These are phyloP conservation scores for Phaedon cochleariae DNA, from an alignment of 2,888 invertebrate species.

Conservation along the genomic window DNA sequence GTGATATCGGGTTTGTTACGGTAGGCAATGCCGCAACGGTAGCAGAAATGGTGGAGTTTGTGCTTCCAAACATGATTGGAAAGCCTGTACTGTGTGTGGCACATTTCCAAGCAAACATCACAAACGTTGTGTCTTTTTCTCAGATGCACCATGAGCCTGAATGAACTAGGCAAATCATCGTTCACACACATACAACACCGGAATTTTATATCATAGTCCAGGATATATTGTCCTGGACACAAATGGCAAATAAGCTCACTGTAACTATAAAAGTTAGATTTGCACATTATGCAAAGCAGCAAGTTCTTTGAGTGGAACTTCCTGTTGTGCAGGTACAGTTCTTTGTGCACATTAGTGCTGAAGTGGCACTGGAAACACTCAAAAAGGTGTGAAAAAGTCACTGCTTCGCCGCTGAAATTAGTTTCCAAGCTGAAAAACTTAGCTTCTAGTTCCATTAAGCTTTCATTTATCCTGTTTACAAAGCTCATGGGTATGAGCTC, in stretches of 20 bases:
- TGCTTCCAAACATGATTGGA: conserved; percentile 93
- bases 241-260: conserved; percentile 88
- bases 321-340: conserved; percentile 85
- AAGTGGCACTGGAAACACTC: conserved; percentile 89
- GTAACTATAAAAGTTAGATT: conserved; percentile 85
- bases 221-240: conserved; percentile 79
- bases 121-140: conserved; percentile 85
- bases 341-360: conserved; percentile 80
- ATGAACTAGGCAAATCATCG: conserved; percentile 83
- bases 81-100: conserved; percentile 79
- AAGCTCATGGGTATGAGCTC: conserved; percentile 77
- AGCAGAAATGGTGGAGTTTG: conserved; percentile 86
- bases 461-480: conserved; percentile 70
- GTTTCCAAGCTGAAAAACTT: conserved; percentile 79
- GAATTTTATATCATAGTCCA: conserved; percentile 74
- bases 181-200: conserved; percentile 84
- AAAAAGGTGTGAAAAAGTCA: conserved; percentile 73
- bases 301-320: conserved; percentile 87
- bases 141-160: conserved; percentile 87
- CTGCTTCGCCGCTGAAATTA: conserved; percentile 67
- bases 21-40: conserved; percentile 87
- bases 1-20: conserved; percentile 88
- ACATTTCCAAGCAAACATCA: conserved; percentile 86
- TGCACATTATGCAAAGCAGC: conserved; percentile 86
- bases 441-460: conserved; percentile 69